A percentile compares a stretch with the other conserved stretches of the same genome.
Evolutionary conservation across 1,140 invertebrate species (phyloP).

Genomic region (Daktulosphaira vitifoliae): DNA sequence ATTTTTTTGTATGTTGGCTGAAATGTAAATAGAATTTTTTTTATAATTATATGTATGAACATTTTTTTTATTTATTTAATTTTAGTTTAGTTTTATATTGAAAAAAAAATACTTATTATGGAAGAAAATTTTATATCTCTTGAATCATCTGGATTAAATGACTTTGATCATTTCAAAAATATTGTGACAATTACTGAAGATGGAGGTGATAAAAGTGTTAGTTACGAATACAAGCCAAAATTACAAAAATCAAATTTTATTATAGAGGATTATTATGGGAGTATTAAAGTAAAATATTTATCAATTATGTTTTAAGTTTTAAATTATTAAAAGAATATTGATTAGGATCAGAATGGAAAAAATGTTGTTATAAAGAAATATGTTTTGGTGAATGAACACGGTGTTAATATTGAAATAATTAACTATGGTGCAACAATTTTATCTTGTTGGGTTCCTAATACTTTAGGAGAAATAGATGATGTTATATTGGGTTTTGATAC

Average conservation of each 20-base stretch:
- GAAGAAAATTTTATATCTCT: no score
- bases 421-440: slow-evolving; percentile 71
- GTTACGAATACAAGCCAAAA: no score
- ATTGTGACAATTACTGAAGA: no score
- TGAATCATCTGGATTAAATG: no score
- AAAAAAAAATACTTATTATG: no score
- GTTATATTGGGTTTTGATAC: slow-evolving; percentile 70
- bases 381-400: slow-evolving; percentile 9
- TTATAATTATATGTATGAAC: no score
- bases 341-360: slow-evolving; percentile 1
- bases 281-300: background rate
- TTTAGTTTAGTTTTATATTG: no score
- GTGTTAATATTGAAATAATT: slow-evolving; percentile 49
- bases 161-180: no score
- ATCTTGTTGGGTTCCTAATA: slow-evolving; percentile 61
- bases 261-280: background rate
- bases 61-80: no score
- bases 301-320: background rate
- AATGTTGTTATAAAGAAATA: background rate
- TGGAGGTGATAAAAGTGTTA: no score
- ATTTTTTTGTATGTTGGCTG: no score
- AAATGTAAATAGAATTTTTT: no score
- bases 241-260: background rate
- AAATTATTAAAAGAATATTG: background rate
- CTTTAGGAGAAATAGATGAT: slow-evolving; percentile 55